phyloP scores from a whole-genome alignment of 37 sponge, comb jelly and placozoan genomes.

The Chondrosia reniformis region DNA sequence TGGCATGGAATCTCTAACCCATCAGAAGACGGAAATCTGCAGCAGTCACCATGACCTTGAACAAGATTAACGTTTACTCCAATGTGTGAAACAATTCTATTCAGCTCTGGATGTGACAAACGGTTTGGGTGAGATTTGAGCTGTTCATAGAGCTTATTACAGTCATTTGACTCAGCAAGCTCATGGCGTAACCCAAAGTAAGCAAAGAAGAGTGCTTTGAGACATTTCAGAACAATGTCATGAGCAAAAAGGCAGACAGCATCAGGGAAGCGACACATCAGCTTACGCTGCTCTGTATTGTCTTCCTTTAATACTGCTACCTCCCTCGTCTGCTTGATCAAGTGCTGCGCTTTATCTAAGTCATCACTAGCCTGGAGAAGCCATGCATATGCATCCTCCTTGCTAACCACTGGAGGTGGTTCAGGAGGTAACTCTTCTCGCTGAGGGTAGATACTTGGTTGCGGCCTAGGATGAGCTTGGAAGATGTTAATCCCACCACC shows the following conservation, averaged over 20 bases:
- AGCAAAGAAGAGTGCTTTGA: constrained; percentile 58
- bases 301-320: background rate
- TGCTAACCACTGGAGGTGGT: constrained; percentile 12
- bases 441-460: too few species aligned
- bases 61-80: constrained; percentile 19
- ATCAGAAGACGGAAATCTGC: constrained; percentile 54
- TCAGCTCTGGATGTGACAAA: background rate
- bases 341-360: background rate
- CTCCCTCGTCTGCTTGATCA: background rate
- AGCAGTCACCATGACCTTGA: constrained; percentile 36
- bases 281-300: too few species aligned
- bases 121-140: too few species aligned
- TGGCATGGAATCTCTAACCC: constrained; percentile 39
- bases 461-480: too few species aligned
- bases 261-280: background rate
- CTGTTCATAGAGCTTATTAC: constrained; percentile 15
- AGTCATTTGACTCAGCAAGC: constrained; percentile 17
- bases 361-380: background rate
- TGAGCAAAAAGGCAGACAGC: constrained; percentile 15
- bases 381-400: constrained; percentile 10
- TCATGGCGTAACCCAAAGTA: constrained; percentile 27
- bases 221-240: constrained; percentile 25
- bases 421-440: background rate
- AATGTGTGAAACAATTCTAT: background rate
- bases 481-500: background rate